These are phyloP conservation scores for Heptranchias perlo DNA, from an alignment of 2,113 vertebrate species.

Conservation along the genomic window DNA sequence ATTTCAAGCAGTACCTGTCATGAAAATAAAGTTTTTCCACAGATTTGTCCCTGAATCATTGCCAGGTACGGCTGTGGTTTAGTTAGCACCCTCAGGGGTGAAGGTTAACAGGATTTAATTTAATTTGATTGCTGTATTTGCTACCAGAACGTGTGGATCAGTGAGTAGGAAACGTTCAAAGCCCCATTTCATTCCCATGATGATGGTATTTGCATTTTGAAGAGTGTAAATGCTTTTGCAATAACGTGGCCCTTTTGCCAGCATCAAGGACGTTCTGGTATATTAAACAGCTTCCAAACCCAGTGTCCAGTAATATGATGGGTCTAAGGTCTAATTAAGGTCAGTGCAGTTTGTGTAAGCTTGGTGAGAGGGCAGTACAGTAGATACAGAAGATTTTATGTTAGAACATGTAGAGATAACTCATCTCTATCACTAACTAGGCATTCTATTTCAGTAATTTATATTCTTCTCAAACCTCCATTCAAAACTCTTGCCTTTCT, in stretches of 20 bases:
- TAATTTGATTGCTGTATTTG: conserved; percentile 21
- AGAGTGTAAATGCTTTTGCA: not conserved
- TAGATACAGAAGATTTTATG: not conserved
- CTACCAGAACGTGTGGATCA: not conserved
- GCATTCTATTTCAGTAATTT: not conserved
- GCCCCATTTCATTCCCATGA: not conserved
- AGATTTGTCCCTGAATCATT: not conserved
- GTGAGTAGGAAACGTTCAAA: not conserved
- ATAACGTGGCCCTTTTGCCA: not conserved
- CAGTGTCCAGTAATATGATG: not conserved
- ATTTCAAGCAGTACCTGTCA: not conserved
- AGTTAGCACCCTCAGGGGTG: not conserved
- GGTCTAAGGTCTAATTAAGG: not conserved
- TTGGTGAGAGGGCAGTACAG: not conserved
- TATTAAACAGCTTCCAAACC: conserved; percentile 10
- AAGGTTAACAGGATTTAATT: conserved; percentile 31
- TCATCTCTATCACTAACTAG: too few relatives aligned
- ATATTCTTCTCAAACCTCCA: not conserved
- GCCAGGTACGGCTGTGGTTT: not conserved
- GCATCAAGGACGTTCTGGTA: conserved; percentile 17
- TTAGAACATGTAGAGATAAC: not conserved
- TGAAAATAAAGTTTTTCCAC: conserved; percentile 18
- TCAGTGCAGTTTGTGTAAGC: not conserved
- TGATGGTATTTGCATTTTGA: conserved; percentile 17
- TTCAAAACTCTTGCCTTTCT: not conserved